Evolutionary conservation across 2,888 invertebrate genomes (phyloP).

Genomic region (Eutolmus rufibarbis): DNA sequence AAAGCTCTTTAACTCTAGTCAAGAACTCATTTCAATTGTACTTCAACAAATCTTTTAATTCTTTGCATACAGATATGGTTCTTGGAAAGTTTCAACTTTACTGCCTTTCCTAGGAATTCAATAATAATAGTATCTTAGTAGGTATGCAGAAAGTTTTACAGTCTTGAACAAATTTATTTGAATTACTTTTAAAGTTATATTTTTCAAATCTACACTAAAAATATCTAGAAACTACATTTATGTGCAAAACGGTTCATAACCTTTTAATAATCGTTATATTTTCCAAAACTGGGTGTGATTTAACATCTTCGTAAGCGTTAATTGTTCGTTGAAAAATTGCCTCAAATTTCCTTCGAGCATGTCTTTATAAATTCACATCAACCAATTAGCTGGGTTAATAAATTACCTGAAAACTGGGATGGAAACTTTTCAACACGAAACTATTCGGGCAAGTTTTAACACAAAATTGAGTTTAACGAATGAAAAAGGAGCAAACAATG

Average conservation of each 20-base stretch:
- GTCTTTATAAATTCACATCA: conserved; percentile 47
- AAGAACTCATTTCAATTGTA: not conserved
- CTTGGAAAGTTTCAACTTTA: not conserved
- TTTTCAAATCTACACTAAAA: too few relatives aligned
- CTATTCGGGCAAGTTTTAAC: conserved; percentile 18
- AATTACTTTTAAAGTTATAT: too few relatives aligned
- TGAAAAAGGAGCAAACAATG: not conserved
- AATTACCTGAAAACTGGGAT: conserved; percentile 38
- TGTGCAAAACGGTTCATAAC: not conserved
- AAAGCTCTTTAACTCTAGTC: not conserved
- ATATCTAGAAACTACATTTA: too few relatives aligned
- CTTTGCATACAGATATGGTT: not conserved
- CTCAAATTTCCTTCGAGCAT: not conserved
- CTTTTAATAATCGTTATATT: not conserved
- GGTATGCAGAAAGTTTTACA: too few relatives aligned
- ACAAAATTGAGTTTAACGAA: not conserved
- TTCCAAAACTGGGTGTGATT: not conserved
- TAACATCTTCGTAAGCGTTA: not conserved
- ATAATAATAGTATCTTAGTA: not conserved
- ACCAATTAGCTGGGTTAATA: conserved; percentile 45
- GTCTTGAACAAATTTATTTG: too few relatives aligned
- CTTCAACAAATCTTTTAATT: not conserved
- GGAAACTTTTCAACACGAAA: conserved; percentile 33
- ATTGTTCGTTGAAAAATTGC: conserved; percentile 36
- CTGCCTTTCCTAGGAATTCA: not conserved